Evolutionary conservation across 2,113 vertebrate genomes (phyloP).

Genomic region (Anhinga rufa): DNA sequence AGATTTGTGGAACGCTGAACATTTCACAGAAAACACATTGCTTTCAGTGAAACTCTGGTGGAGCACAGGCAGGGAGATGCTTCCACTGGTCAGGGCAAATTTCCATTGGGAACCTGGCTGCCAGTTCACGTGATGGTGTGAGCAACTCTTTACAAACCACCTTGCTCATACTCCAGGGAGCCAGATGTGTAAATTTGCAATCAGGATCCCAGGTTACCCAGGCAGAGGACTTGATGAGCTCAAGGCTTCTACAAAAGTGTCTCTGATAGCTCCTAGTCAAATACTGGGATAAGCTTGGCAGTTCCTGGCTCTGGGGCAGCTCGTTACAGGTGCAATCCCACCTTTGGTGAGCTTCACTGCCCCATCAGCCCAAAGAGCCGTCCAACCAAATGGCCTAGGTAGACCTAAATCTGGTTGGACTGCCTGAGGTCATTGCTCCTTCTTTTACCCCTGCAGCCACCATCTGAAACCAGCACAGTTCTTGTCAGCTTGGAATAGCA

Average conservation of each 20-base stretch:
- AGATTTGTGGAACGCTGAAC: neutral
- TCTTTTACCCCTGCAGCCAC: neutral
- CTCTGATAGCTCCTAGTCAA: neutral
- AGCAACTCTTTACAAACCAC: neutral
- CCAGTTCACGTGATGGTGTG: neutral
- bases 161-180: neutral
- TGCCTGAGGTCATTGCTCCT: neutral
- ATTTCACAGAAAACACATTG: neutral
- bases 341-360: neutral
- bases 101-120: neutral
- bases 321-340: neutral
- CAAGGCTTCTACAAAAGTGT: neutral
- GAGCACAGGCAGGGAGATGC: neutral
- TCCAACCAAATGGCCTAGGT: neutral
- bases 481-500: neutral
- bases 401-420: neutral
- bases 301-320: neutral
- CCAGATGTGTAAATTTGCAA: neutral
- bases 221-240: neutral
- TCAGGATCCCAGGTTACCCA: neutral
- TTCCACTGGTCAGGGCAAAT: neutral
- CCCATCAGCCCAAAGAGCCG: neutral
- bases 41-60: neutral
- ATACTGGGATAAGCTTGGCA: neutral
- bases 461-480: neutral